Evolutionary conservation across 2,113 vertebrate species (phyloP).

Genomic region (Oreochromis aureus): DNA sequence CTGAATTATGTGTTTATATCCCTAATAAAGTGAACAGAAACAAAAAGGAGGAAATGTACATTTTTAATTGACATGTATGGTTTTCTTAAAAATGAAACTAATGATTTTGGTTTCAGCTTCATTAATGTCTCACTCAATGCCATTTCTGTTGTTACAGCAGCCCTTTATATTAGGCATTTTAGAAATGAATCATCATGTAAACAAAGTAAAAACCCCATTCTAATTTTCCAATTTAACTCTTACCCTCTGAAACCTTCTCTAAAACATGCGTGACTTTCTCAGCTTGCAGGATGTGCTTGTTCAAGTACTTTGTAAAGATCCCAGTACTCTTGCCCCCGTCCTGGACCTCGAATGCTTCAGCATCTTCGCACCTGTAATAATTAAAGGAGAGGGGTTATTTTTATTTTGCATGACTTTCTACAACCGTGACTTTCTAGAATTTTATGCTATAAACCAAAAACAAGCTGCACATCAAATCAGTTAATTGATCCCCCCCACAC

Average conservation of each 20-base stretch:
- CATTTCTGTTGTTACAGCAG: not conserved
- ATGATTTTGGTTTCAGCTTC: not conserved
- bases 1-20: not conserved
- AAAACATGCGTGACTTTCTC: slow-evolving; percentile 82
- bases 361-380: slow-evolving; percentile 79
- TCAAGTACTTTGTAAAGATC: slow-evolving; percentile 87
- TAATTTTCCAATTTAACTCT: not conserved
- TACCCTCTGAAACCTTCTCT: slow-evolving; percentile 84
- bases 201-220: not conserved
- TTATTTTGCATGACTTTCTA: not conserved
- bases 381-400: not conserved
- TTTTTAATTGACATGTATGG: not conserved
- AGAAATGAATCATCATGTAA: not conserved
- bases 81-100: not conserved
- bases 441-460: not conserved
- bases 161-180: not conserved
- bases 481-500: fast-evolving
- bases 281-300: slow-evolving; percentile 77
- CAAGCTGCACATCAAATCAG: not conserved
- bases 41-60: not conserved
- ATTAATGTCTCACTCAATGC: not conserved
- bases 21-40: not conserved
- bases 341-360: slow-evolving; percentile 84
- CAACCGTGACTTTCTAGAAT: not conserved
- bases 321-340: slow-evolving; percentile 82